Base-by-base conservation (phyloP, 2,888 invertebrate species). In the Lycophotia porphyrea region DNA sequence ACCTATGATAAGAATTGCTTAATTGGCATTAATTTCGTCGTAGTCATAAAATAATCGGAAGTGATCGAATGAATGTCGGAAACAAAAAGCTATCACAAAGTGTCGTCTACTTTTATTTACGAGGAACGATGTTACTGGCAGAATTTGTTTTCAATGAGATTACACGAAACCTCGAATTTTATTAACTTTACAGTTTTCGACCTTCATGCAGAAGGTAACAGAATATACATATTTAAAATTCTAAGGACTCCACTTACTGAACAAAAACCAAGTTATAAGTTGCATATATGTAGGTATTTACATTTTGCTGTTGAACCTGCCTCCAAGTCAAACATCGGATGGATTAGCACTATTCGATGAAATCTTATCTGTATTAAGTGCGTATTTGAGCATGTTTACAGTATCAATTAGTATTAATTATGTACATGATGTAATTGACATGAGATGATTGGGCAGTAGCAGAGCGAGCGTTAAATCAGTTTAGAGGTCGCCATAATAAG, bases 401-500 rank as follows among this genome's bases (percentile, higher is more conserved):
- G 31, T 36, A 63, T n/a, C n/a, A 52, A 70, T 85, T 82, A 77
- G 70, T 72, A 73, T 81, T 82, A 67, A 76, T 81, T 47, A 55
- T 42, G 60, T 34, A 66, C 27, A 52, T 71, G 36, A 55, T 58
- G 42, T 76, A 76, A 82, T 85, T 81, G 72, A 66, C 63, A 61
- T 82, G 47, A 71, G 24, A 49, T 73, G 60, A 76, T 64, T 76
- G 44, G 58, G 58, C 67, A 63, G 36, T 61, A 70, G 47, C 31
- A 61, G 42, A 76, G 65, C 70, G 72, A 82, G 68, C 85, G 82
- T 82, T 73, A 77, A 68, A 85, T 82, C 31, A 76, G 60, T 76
- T 76, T 77, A 73, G 63, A 82, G 52, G 73, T 68, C 70, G 27
- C 39, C 52, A 60, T 74, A 42, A 66, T 69, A n/a, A n/a, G n/a